Evolutionary conservation across 2,888 invertebrate species (phyloP), one percentile per base, ranked within the genome.

Genomic region (Lasioglossum pauxillum): DNA sequence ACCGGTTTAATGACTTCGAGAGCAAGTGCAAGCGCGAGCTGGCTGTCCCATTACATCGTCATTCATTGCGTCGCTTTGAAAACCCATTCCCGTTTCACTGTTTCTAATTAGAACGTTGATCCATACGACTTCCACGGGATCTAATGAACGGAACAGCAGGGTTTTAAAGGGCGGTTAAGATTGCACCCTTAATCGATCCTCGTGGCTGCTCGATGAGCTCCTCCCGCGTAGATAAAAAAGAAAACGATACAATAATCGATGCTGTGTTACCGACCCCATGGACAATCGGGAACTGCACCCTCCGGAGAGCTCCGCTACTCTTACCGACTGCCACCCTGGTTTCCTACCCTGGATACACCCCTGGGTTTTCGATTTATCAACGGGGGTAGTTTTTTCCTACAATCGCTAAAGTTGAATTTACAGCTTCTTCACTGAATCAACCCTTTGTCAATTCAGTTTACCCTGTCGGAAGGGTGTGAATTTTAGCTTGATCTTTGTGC

Each of bases 201-300:
- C 12, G 12, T 14, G 41, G 12, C 0, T 71, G 27, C 64, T 64
- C 67, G 67, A 67, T 19, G 67, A 19, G 31, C 41, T 72, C 41
- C n/a, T 44, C 41, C 41, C 71, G 19, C 38, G 74, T 27, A 0
- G 60, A 41, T 8, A n/a, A 46, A 16, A 60, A 49, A 27, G 10
- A 7, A 5, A 35, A 44, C 67, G 67, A 19, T 46, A 14, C 16
- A 16, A 19, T 23, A 27, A 75, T 72, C 82, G 49, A 72, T 80
- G 69, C 88, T 85, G 78, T 64, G 76, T 88, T 90, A 90, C 88
- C 90, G 88, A 90, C 89, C 35, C 88, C 38, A 1, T 4, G 19
- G 64, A 31, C 23, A 57, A 75, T 27, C 16, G 14, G 71, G 38
- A 27, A 53, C 35, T 57, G 73, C 71, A 69, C 38, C 38, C 19